Evolutionary conservation across 1,140 invertebrate species (phyloP).

Genomic region (Danaus melanippus): DNA sequence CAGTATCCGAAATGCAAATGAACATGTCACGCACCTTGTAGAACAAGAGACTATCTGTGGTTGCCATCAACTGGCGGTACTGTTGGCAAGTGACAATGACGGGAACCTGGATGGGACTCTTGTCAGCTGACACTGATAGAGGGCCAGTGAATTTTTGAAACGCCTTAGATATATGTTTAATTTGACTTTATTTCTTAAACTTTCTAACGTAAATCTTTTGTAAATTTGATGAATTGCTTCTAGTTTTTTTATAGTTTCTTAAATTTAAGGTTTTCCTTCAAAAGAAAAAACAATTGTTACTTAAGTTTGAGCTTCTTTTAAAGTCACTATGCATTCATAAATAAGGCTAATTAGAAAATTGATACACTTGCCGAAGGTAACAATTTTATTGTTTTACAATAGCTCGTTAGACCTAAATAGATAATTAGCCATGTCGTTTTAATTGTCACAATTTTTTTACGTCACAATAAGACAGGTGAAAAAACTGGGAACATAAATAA

Average conservation of each 20-base stretch:
- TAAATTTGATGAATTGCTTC: no score
- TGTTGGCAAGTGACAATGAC: slow-evolving; percentile 27
- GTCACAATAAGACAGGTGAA: slow-evolving; percentile 33
- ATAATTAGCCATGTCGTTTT: slow-evolving; percentile 57
- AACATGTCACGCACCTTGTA: slow-evolving; percentile 38
- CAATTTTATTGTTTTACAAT: slow-evolving; percentile 58
- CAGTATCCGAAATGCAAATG: slow-evolving; percentile 54
- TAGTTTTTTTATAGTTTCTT: no score
- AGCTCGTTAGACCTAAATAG: slow-evolving; percentile 64
- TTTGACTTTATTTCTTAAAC: no score
- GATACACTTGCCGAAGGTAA: slow-evolving; percentile 39
- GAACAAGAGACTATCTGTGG: slow-evolving; percentile 41
- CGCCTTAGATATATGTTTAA: no score
- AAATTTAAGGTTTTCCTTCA: neutral
- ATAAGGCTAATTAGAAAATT: slow-evolving; percentile 43
- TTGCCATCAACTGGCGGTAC: slow-evolving; percentile 29
- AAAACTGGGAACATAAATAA: slow-evolving; percentile 45
- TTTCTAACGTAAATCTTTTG: neutral
- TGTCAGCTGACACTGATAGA: no score
- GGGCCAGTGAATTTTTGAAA: no score
- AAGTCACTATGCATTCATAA: slow-evolving; percentile 21
- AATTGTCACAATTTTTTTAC: slow-evolving; percentile 24
- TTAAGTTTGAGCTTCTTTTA: neutral
- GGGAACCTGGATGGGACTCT: slow-evolving; percentile 4
- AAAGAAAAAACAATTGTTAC: neutral